Base-by-base conservation (phyloP, 2,888 invertebrate species). In the Aproaerema taeniolella region DNA sequence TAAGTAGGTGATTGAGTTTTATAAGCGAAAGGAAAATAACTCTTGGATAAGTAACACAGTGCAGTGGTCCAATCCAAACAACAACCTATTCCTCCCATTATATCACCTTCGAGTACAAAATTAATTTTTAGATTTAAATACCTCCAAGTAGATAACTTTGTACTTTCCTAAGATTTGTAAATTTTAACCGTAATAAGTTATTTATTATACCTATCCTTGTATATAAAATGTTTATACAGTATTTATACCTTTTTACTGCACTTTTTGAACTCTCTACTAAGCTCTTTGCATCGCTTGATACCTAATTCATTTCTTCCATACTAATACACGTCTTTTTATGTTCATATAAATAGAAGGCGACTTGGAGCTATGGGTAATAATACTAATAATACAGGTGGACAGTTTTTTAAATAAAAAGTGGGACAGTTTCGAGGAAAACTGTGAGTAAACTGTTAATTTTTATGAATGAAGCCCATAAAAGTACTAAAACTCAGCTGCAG, bases 41-140 rank as follows among this genome's bases (percentile, higher is more conserved):
- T n/a, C n/a, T n/a, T n/a, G n/a, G n/a, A n/a, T n/a, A n/a, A n/a
- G n/a, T n/a, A n/a, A n/a, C n/a, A n/a, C n/a, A n/a, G n/a, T n/a
- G n/a, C n/a, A n/a, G n/a, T n/a, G n/a, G n/a, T n/a, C n/a, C n/a
- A n/a, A n/a, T n/a, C n/a, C n/a, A n/a, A n/a, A n/a, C n/a, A n/a
- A n/a, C n/a, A n/a, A n/a, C n/a, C n/a, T n/a, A n/a, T n/a, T n/a
- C 7, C 24, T 30, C 38, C 31, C 40, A 42, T 49, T 49, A 25
- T 16, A 26, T 37, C 43, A 57, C 57, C 63, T 64, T 58, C 59
- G 45, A 68, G 69, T 70, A 70, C 70, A 68, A 70, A 70, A 45
- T 38, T 50, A 20, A 49, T 47, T 52, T 52, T 49, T 44, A 38
- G 40, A 49, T 51, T 50, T 38, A n/a, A n/a, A n/a, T n/a, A n/a